Percentiles rank a stretch among this genome's conserved stretches.
These are phyloP conservation scores for Alouatta palliata DNA, from an alignment of 2,113 vertebrate genomes.

Conservation along the genomic window DNA sequence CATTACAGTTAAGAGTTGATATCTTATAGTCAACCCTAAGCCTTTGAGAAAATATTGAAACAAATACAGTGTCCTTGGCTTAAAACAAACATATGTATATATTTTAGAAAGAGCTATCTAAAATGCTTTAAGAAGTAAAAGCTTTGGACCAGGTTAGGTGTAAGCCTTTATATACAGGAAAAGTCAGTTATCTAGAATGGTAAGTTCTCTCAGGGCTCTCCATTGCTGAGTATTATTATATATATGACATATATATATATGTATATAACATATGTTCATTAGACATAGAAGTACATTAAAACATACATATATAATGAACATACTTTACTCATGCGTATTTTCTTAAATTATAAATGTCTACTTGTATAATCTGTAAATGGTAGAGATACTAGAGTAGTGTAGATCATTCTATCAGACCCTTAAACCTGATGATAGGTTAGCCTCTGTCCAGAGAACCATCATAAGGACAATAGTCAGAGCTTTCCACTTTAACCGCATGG, in stretches of 20 bases:
- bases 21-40: neutral
- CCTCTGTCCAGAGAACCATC: neutral
- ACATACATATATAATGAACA: neutral
- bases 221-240: neutral
- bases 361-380: neutral
- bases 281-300: too few species aligned
- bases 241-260: neutral
- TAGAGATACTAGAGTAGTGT: neutral
- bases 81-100: neutral
- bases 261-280: too few species aligned
- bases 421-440: neutral
- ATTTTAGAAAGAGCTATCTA: neutral
- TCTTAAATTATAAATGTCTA: neutral
- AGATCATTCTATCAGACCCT: neutral
- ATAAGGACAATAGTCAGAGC: neutral
- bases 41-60: slow-evolving; percentile 9
- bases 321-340: neutral
- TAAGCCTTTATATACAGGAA: neutral
- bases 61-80: neutral
- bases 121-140: neutral
- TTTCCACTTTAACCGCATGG: neutral
- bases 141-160: neutral
- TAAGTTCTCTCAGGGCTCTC: neutral
- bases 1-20: neutral
- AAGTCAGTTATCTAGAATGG: neutral